Evolutionary conservation across 2,888 invertebrate species (phyloP), one percentile per base, ranked within the genome.

Genomic region (Ceriagrion tenellum): DNA sequence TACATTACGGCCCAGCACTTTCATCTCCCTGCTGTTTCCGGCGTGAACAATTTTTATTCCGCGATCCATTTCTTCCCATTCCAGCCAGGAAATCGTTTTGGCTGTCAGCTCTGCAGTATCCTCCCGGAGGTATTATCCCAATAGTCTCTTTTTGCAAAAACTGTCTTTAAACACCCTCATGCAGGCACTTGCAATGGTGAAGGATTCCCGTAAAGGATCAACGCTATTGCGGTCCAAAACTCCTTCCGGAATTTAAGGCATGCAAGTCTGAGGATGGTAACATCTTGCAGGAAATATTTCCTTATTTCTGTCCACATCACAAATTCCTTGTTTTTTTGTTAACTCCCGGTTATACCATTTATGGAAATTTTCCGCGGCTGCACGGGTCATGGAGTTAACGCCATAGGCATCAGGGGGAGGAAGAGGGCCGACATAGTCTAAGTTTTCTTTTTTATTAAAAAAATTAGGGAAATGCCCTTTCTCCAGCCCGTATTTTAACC

Each of bases 401-500:
- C 95, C 40, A 47, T 81, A 95, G 6, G 4, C 4, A 1, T 40
- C 16, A 0, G 3, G 4, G 18, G 13, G n/a, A n/a, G 95, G 95
- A 23, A 95, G 20, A 0, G 40, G 10, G 6, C 95, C 95, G 0
- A 6, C 74, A 74, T 95, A 95, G 0, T 16, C 12, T 20, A 2
- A 3, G 26, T 74, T 95, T 3, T 30, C 74, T 4, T 12, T 10
- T 0, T 26, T 55, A 26, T 95, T 95, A 55, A 95, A 95, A 4
- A 95, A 88, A 40, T 95, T 81, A 10, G 95, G 81, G 56, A 95
- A 95, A 30, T 95, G 55, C 3, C 88, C 88, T 13, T 95, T 95
- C 30, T 30, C 23, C 12, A 95, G 59, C 35, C 4, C 26, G 26
- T 20, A 26, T 1, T 23, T 4, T 26, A 69, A 2, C 1, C 69